These are phyloP conservation scores for Thera britannica DNA, from an alignment of 2,888 invertebrate species.

Conservation along the genomic window DNA sequence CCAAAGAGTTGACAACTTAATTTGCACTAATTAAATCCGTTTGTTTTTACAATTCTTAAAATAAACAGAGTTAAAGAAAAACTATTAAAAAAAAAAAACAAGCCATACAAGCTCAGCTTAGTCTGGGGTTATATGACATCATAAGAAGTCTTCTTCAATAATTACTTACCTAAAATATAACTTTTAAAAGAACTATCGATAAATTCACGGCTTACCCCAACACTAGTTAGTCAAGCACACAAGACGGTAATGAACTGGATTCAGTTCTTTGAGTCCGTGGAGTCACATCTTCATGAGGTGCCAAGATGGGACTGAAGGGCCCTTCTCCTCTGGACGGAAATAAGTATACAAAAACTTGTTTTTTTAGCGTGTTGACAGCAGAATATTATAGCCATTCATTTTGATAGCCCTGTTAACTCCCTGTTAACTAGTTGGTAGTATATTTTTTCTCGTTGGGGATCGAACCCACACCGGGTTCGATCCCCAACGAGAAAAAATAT, in stretches of 20 bases:
- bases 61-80: background rate
- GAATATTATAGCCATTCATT: background rate
- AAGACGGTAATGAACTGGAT: conserved; percentile 81
- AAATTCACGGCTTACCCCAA: conserved; percentile 32
- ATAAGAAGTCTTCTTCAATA: too few species aligned
- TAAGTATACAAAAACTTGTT: conserved; percentile 14
- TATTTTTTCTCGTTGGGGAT: too few species aligned
- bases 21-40: conserved; percentile 9
- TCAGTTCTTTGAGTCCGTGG: conserved; percentile 62
- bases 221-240: conserved; percentile 55
- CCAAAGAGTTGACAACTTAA: conserved; percentile 1
- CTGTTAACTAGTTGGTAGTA: too few species aligned
- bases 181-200: conserved; percentile 32
- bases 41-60: background rate
- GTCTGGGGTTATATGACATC: too few species aligned
- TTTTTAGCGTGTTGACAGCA: background rate
- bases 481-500: too few species aligned
- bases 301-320: conserved; percentile 32
- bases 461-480: too few species aligned
- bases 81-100: background rate
- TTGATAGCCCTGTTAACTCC: too few species aligned
- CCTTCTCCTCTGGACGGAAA: conserved; percentile 31
- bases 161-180: too few species aligned
- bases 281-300: conserved; percentile 46
- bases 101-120: too few species aligned